Percentiles rank a stretch among this genome's conserved stretches.
Evolutionary conservation across 2,888 invertebrate genomes (phyloP).

Genomic region (Alitta virens): DNA sequence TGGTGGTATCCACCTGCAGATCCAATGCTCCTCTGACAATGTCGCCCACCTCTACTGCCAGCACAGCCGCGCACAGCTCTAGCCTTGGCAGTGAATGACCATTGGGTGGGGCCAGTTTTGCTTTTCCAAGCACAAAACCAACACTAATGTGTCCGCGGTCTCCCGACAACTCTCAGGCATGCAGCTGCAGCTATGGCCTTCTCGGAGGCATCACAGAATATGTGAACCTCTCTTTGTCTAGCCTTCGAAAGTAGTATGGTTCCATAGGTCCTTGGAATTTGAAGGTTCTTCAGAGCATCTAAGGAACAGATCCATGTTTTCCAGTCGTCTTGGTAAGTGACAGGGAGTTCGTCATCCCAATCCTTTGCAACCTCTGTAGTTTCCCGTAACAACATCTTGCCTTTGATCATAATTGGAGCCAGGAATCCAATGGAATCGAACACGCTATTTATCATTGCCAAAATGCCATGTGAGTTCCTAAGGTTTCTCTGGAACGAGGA

Average conservation of each 20-base stretch:
- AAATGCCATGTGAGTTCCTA: constrained; percentile 16
- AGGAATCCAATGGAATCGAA: constrained; percentile 50
- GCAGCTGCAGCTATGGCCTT: constrained; percentile 14
- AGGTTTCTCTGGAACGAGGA: constrained; percentile 5
- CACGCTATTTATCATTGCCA: constrained; percentile 9
- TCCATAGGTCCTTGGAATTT: too few species aligned
- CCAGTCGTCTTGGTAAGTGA: too few species aligned
- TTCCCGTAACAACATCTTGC: constrained; percentile 9
- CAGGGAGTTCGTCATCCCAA: constrained; percentile 20
- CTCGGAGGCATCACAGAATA: constrained; percentile 11
- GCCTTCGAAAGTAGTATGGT: too few species aligned
- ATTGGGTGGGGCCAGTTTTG: constrained; percentile 17
- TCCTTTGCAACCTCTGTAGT: neutral
- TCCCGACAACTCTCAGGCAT: too few species aligned
- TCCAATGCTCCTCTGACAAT: constrained; percentile 8
- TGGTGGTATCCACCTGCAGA: neutral
- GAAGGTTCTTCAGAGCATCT: too few species aligned
- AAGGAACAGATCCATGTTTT: too few species aligned
- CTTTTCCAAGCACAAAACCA: constrained; percentile 15
- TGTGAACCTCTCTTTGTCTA: constrained; percentile 5
- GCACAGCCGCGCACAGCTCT: constrained; percentile 18
- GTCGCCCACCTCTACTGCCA: constrained; percentile 12
- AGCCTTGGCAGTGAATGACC: constrained; percentile 16
- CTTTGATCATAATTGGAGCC: constrained; percentile 48
- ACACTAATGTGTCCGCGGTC: neutral